Evolutionary conservation across 2,797 vertebrate species (phyloP), one percentile per base, ranked within the genome.

Genomic region (Anisognathus igniventris): DNA sequence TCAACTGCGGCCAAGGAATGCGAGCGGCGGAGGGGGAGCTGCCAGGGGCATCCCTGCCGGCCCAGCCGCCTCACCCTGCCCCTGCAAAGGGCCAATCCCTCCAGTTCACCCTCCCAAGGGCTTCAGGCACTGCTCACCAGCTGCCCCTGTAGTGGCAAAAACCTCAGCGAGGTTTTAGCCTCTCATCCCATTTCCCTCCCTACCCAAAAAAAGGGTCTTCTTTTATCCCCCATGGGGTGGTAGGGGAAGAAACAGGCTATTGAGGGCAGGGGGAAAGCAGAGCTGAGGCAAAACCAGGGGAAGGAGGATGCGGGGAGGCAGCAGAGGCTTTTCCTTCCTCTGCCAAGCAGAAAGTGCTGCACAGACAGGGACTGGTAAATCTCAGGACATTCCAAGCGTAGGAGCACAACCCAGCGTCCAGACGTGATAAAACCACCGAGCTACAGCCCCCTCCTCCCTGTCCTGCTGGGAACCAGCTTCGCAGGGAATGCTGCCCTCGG

Each of bases 1-100:
- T 97, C 93, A 96, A 88, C 93, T 88, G 50, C 3, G 2, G 96
- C 96, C 97, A 96, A 96, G 81, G 88, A 95, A 96, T 94, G 93
- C 1, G 16, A 74, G 78, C 9, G 1, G 45, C 0, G 2, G 33
- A 39, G 11, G 35, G 74, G 71, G 44, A 60, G 81, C 61, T 56
- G 80, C 53, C 13, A 1, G 81, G 77, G 77, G 54, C 93, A 79
- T 77, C 85, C 86, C 61, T 15, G 51, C 22, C 6, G 3, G 45
- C 73, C 62, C 75, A 3, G 54, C 1, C 1, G 23, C 53, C 31
- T 50, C 60, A 5, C 13, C 31, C 17, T 70, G 65, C 45, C 71
- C 31, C 13, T 84, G 67, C 14, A 27, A 19, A 72, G 75, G 25
- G 25, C 11, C 27, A 45, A 17, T 9, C 45, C 48, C 57, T 33